Base-by-base conservation (phyloP, 2,113 vertebrate species). In the Malurus alboscapulatus region DNA sequence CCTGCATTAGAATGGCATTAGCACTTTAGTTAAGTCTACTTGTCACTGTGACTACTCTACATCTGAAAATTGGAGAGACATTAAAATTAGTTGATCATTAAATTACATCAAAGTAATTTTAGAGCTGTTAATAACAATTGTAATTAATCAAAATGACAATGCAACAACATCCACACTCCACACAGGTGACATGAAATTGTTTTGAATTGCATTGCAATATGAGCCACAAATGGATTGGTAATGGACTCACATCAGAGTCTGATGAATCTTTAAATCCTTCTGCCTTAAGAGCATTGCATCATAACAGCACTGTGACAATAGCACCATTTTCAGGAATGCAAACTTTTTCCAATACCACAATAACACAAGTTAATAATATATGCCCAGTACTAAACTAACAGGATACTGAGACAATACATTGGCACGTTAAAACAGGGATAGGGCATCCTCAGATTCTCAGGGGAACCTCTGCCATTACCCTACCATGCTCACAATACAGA, bases 21-120 rank as follows among this genome's bases (percentile, higher is more conserved):
- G 93, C 66, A 66, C 32, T 73, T 81, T 54, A 95, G 95, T 97
- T 96, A 94, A 93, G 83, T 87, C 90, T 95, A 92, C 88, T 96
- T 92, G 84, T 94, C 94, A 84, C 80, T 95, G 87, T 95, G 92
- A 93, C 88, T 74, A 48, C 21, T 22, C 47, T 22, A 84, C 71
- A 91, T 74, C 76, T 92, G 95, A 93, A 96, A 94, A 96, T 69
- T 93, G 91, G 66, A 96, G 94, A 96, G 58, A 90, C 59, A 93
- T 96, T 89, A 78, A 86, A 96, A 96, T 96, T 91, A 96, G 73
- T 77, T 95, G 82, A 97, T 96, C 90, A 95, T 91, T 96, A 92
- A 78, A 91, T 93, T 86, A 93, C 75, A 83, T 61, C 75, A 54
- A 96, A 96, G 75, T 93, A 59, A 93, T 95, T 96, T 82, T 90